A percentile compares a stretch with the other conserved stretches of the same genome.
These are phyloP conservation scores for Pseudoatta argentina DNA, from an alignment of 1,140 invertebrate genomes.

Conservation along the genomic window DNA sequence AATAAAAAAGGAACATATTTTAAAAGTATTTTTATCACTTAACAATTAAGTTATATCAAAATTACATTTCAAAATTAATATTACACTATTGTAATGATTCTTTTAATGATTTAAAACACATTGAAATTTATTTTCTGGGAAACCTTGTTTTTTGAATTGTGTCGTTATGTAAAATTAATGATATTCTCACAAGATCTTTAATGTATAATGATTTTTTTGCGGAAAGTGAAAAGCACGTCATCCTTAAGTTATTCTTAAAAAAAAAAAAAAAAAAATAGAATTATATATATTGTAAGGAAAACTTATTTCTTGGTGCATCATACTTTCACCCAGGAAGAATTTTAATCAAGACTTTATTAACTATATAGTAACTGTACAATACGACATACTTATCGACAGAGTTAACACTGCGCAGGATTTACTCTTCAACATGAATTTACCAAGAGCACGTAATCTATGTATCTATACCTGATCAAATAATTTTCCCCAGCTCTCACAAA, in stretches of 20 bases:
- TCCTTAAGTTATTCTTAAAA: neutral
- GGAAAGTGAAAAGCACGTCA: neutral
- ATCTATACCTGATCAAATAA: neutral
- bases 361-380: constrained; percentile 50
- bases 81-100: too few relatives aligned
- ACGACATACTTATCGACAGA: neutral
- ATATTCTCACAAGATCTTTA: neutral
- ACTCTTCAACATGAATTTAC: constrained; percentile 2
- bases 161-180: neutral
- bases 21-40: too few relatives aligned
- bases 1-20: too few relatives aligned
- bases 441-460: neutral
- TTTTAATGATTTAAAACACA: too few relatives aligned
- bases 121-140: too few relatives aligned
- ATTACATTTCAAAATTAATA: too few relatives aligned
- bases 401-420: neutral
- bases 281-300: neutral
- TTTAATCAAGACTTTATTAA: constrained; percentile 34
- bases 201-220: neutral
- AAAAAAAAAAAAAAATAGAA: neutral
- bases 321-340: neutral
- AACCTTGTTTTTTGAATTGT: too few relatives aligned
- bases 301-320: neutral
- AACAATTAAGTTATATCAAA: too few relatives aligned
- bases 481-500: neutral